Evolutionary conservation across 2,888 invertebrate species (phyloP), one percentile per base, ranked within the genome.

Genomic region (Lasioglossum marginatum): DNA sequence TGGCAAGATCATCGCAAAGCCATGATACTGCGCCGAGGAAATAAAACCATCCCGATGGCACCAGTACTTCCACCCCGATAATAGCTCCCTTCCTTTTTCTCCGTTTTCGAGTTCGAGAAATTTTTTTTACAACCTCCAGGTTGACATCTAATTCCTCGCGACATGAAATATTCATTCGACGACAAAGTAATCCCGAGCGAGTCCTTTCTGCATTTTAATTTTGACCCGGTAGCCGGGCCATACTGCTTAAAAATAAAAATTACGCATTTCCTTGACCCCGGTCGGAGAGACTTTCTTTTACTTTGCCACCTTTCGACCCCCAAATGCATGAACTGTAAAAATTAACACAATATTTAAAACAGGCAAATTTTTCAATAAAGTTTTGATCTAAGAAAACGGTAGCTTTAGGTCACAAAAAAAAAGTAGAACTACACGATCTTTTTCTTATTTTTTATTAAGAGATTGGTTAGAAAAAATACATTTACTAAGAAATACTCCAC

Each of bases 121-220:
- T 31, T n/a, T 57, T 57, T 40, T 73, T 76, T 52, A 68, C 27
- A 40, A 52, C 57, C 72, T 31, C 66, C 37, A 27, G 14, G 34
- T 40, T 34, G 27, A 63, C 71, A 76, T 63, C 81, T 52, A 48
- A 77, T 71, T 34, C 45, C 66, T 48, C 40, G 78, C 31, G 31
- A 16, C 57, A 66, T 52, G 75, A 71, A 76, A 71, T 80, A 71
- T 83, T 82, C 82, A 83, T 74, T 52, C 40, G 68, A 45, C 45
- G 83, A 48, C 31, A 6, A 71, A 19, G 76, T 43, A 52, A 66
- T 71, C 72, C 34, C 60, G 40, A 45, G 19, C 16, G 31, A 31
- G 6, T 19, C 31, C 70, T 19, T 75, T 78, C 31, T 34, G 70
- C 70, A 75, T 82, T 77, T 75, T 77, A 71, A 82, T 74, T 12